Evolutionary conservation across 2,888 invertebrate species (phyloP), one percentile per base, ranked within the genome.

Genomic region (Salticus scenicus): DNA sequence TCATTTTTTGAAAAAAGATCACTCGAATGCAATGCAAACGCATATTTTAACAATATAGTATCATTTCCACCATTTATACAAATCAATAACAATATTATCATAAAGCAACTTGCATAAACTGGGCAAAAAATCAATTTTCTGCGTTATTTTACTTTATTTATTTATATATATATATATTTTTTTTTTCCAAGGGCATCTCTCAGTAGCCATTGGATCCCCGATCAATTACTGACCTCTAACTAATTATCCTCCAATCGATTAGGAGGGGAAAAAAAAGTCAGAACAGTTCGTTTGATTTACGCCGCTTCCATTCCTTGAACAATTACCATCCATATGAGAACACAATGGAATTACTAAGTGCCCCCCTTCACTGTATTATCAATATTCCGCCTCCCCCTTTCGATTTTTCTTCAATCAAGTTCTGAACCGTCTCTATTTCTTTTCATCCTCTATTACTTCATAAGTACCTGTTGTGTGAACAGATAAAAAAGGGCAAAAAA

Each of bases 381-480:
- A 74, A 37, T 41, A 72, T 63, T 20, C 67, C 66, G 33, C 64
- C 37, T 24, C 63, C 63, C 24, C 27, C n/a, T n/a, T 33, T 33
- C n/a, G 37, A 24, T 4, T 5, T 37, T 33, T 7, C 41, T 20
- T 64, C 82, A 64, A 64, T 82, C 64, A 63, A 30, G 28, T 30
- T 30, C 27, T 2, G 57, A 17, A 24, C 47, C 67, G 14, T 64
- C 73, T 27, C 37, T 57, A 41, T 20, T 73, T 57, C 69, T 33
- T 74, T 24, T 51, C 31, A 24, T 41, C 30, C 71, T 37, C 57
- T 37, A 73, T 73, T 80, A 67, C 28, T 24, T 69, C 30, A 30
- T 81, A 81, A 81, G 74, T 81, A 74, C 57, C 47, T 79, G 74
- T 81, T 69, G 69, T 33, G 14, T 27, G 12, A 67, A 33, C 31